A percentile compares a stretch with the other conserved stretches of the same genome.
Evolutionary conservation across 1,140 invertebrate genomes (phyloP).

Genomic region (Drosophila rufa): DNA sequence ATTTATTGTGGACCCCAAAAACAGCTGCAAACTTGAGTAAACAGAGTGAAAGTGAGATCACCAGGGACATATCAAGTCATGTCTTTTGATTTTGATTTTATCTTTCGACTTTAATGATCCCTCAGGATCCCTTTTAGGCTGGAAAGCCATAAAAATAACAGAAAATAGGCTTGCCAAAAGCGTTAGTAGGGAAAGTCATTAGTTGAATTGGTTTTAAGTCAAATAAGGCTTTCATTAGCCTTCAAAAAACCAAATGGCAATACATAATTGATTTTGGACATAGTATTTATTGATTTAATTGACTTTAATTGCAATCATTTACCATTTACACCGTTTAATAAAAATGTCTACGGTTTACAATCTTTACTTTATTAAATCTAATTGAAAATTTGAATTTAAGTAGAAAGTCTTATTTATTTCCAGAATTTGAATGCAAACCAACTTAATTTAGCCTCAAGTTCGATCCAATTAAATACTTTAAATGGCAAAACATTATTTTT

Average conservation of each 20-base stretch:
- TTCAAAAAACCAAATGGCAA: background rate
- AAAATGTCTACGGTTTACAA: background rate
- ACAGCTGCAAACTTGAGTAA: constrained; percentile 35
- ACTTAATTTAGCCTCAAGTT: background rate
- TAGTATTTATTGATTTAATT: background rate
- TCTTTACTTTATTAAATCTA: background rate
- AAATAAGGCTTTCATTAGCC: too few species aligned
- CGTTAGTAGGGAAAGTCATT: background rate
- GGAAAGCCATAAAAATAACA: background rate
- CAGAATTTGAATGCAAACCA: too few species aligned
- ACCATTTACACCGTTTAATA: too few species aligned
- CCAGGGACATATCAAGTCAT: constrained; percentile 6
- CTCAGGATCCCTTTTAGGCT: constrained; percentile 3
- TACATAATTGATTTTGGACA: background rate
- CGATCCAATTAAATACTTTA: background rate
- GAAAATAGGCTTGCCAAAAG: constrained; percentile 1
- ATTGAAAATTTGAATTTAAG: background rate
- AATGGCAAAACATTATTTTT: background rate
- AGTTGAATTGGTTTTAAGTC: background rate
- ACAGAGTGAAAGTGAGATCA: constrained; percentile 37
- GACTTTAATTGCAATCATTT: background rate
- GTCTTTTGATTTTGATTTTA: too few species aligned
- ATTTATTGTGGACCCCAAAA: constrained; percentile 25
- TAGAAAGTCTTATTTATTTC: too few species aligned
- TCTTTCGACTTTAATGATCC: constrained; percentile 6